Percentiles rank a stretch among this genome's conserved stretches.
Evolutionary conservation across 2,113 vertebrate genomes (phyloP).

Genomic region (Anas platyrhynchos): DNA sequence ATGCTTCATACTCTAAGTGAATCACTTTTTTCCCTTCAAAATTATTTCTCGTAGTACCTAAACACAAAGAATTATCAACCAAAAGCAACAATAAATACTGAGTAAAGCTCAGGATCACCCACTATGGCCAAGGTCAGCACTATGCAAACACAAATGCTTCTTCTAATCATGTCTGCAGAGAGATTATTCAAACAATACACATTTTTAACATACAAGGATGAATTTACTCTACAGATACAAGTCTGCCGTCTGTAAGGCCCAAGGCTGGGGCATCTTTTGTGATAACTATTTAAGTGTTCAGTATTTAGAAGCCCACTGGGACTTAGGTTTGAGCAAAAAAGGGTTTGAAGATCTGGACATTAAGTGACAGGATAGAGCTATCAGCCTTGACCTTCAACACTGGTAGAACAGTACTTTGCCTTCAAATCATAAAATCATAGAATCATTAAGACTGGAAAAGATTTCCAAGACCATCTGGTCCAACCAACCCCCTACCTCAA

Average conservation of each 20-base stretch:
- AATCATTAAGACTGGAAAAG: too few relatives aligned
- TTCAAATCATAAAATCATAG: neutral
- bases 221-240: neutral
- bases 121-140: neutral
- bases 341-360: neutral
- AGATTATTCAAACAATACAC: neutral
- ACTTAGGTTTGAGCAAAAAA: neutral
- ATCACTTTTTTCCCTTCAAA: slow-evolving; percentile 87
- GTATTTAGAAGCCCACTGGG: neutral
- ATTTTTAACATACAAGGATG: neutral
- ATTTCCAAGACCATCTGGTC: too few relatives aligned
- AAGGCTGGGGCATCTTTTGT: neutral
- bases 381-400: neutral
- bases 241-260: neutral
- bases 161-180: neutral
- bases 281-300: neutral
- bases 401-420: neutral
- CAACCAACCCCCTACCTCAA: too few relatives aligned
- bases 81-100: neutral
- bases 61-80: slow-evolving; percentile 5
- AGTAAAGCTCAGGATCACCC: neutral
- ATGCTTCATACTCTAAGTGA: slow-evolving; percentile 91
- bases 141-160: neutral
- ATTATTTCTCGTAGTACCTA: slow-evolving; percentile 90
- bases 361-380: neutral